Conservation (phyloP, 2,888 invertebrate genomes). For the Hypercompe scribonia region DNA sequence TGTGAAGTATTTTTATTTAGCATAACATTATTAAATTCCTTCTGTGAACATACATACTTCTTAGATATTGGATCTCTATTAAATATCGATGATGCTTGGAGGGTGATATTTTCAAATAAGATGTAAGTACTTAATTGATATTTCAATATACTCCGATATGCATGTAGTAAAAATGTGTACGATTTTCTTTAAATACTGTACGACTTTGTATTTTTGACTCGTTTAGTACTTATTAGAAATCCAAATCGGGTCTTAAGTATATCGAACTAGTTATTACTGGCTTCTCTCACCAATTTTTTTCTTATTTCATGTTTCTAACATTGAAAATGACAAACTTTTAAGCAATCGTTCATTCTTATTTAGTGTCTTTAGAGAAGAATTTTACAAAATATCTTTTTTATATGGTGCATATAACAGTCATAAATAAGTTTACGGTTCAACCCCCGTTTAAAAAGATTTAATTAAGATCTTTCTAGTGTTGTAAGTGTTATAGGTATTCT, state of each 20-base stretch:
- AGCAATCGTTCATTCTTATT: too few relatives aligned
- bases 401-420: too few relatives aligned
- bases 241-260: background rate
- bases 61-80: slow-evolving; percentile 54
- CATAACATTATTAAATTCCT: slow-evolving; percentile 70
- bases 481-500: slow-evolving; percentile 34
- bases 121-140: slow-evolving; percentile 36
- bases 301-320: too few relatives aligned
- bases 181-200: background rate
- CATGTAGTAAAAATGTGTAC: background rate
- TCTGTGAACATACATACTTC: slow-evolving; percentile 53
- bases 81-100: slow-evolving; percentile 30
- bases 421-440: too few relatives aligned
- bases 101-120: slow-evolving; percentile 43
- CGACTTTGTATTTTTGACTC: background rate
- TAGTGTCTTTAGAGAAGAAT: too few relatives aligned
- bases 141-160: slow-evolving; percentile 26
- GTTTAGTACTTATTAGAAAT: background rate
- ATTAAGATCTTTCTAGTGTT: background rate
- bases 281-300: too few relatives aligned
- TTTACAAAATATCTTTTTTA: too few relatives aligned
- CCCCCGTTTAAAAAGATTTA: too few relatives aligned
- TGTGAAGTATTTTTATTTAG: slow-evolving; percentile 63
- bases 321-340: too few relatives aligned
- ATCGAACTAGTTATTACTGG: too few relatives aligned